Percentiles rank a stretch among this genome's conserved stretches.
Evolutionary conservation across 2,888 invertebrate species (phyloP).

Genomic region (Caenorhabditis wallacei): DNA sequence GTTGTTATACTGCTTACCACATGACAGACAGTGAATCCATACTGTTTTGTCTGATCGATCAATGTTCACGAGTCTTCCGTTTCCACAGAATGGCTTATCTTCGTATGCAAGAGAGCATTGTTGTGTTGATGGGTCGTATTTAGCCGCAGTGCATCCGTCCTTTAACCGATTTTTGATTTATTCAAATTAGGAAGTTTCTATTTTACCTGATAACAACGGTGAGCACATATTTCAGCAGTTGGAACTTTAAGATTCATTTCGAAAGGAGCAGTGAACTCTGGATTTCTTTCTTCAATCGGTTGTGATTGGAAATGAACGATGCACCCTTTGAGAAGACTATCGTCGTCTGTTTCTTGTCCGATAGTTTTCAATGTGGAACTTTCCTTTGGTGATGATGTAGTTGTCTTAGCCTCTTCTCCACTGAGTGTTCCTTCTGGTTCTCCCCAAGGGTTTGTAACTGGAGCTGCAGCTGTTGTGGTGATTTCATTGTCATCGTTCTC

Average conservation of each 20-base stretch:
- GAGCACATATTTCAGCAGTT: conserved; percentile 76
- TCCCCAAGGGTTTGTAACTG: conserved; percentile 56
- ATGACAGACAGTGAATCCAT: conserved; percentile 79
- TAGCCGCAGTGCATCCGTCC: conserved; percentile 80
- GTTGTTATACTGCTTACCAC: conserved; percentile 54
- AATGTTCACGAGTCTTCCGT: conserved; percentile 63
- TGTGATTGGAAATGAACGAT: conserved; percentile 78
- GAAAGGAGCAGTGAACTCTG: conserved; percentile 73
- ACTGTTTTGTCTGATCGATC: conserved; percentile 61
- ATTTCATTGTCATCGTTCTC: conserved; percentile 13
- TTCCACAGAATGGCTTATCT: conserved; percentile 74
- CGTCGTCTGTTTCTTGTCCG: conserved; percentile 54
- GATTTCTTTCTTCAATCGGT: conserved; percentile 65
- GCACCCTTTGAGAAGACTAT: conserved; percentile 71
- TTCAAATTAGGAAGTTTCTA: not conserved
- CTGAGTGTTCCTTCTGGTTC: conserved; percentile 20
- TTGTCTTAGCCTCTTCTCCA: conserved; percentile 1
- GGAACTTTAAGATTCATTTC: conserved; percentile 68
- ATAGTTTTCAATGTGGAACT: conserved; percentile 29
- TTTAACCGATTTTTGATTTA: conserved; percentile 8
- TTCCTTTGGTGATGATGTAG: conserved; percentile 7
- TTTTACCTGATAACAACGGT: conserved; percentile 75
- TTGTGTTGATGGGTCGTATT: conserved; percentile 67
- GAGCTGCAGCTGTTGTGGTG: conserved; percentile 30
- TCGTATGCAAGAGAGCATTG: conserved; percentile 77